Evolutionary conservation across 2,113 vertebrate genomes (phyloP), one percentile per base, ranked within the genome.

Genomic region (Megaleporinus macrocephalus): DNA sequence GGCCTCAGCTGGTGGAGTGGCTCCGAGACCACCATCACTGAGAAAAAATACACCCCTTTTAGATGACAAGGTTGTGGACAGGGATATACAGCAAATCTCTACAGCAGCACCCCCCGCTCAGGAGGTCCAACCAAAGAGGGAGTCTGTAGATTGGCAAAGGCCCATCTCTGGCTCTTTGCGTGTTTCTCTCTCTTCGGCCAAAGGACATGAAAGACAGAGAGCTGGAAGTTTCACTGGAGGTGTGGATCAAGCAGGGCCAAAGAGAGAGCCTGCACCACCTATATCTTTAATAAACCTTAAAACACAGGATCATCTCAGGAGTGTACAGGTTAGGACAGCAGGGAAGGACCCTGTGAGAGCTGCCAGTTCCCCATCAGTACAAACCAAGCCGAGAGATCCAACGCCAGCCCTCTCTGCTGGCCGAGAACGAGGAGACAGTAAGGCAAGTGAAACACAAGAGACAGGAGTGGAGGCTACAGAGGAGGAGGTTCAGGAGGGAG

Each of bases 141-240:
- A 90, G 13, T 78, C 11, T 20, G 76, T 24, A 81, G 82, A 41
- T 29, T 75, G 87, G 33, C 89, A 93, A 89, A 92, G 95, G 92
- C 81, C 86, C 0, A 1, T 65, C 33, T 88, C 90, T 29, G 90
- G 88, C 4, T 92, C 93, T 7, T 91, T 92, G 76, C 84, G 88
- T 78, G 95, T 95, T 86, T 95, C 93, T 0, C 89, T 95, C 55
- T 93, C 92, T 13, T 91, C 94, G 9, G 90, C 93, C 51, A 41
- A 72, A 66, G 92, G 89, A 29, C 76, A 83, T 68, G 94, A 92
- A 22, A 93, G 94, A 80, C 90, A 94, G 0, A 92, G 89, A 33
- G 91, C 93, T 0, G 86, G 89, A 85, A 94, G 93, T 76, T 91
- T 96, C 27, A 90, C 89, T 10, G 90, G 85, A 55, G 89, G 87